Conservation (phyloP, 2,888 invertebrate genomes). For the Atrina japonica region DNA sequence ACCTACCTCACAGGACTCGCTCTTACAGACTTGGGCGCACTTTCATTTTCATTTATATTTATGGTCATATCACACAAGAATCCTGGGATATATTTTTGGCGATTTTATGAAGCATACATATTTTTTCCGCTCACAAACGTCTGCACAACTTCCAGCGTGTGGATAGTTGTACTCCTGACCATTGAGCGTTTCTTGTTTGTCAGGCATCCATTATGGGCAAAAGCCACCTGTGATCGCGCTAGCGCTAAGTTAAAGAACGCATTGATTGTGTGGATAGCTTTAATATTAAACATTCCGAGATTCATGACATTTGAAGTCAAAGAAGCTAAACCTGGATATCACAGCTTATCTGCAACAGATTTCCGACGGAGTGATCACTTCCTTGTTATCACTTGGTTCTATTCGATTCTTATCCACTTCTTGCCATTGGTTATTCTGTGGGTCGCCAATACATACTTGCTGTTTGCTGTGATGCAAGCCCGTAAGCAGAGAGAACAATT, state of each 20-base stretch:
- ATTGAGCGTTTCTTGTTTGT: conserved; percentile 75
- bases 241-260: conserved; percentile 70
- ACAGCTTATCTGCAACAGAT: conserved; percentile 53
- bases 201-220: conserved; percentile 73
- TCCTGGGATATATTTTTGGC: conserved; percentile 59
- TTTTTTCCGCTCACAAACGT: conserved; percentile 73
- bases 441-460: conserved; percentile 68
- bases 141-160: conserved; percentile 72
- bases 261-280: conserved; percentile 58
- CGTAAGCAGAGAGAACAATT: conserved; percentile 58
- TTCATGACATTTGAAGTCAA: conserved; percentile 64
- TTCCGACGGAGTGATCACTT: conserved; percentile 58
- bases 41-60: conserved; percentile 68
- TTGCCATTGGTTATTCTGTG: conserved; percentile 67
- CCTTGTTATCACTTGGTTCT: conserved; percentile 66
- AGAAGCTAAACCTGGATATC: conserved; percentile 33
- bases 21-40: conserved; percentile 69
- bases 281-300: conserved; percentile 71
- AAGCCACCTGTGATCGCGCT: conserved; percentile 70
- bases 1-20: conserved; percentile 77
- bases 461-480: conserved; percentile 67
- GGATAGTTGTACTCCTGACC: conserved; percentile 74
- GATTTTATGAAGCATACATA: conserved; percentile 67
- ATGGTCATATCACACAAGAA: conserved; percentile 58
- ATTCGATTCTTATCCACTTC: conserved; percentile 67